Conservation (phyloP, 2,888 invertebrate species). For the Scaptomyza reducta region DNA sequence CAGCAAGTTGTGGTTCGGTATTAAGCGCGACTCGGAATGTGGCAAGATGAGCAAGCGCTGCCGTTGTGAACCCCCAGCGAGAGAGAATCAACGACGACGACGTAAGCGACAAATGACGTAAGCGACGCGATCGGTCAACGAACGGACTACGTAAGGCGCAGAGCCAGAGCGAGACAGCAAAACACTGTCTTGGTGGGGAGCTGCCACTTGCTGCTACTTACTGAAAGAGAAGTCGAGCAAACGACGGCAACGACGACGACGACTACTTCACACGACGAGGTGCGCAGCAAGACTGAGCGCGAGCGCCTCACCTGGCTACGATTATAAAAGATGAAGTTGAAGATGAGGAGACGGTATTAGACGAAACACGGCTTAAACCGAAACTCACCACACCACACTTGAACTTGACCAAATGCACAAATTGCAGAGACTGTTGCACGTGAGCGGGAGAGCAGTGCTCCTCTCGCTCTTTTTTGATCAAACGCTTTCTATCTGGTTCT, state of each 20-base stretch:
- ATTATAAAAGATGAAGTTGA: constrained; percentile 57
- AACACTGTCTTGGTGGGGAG: constrained; percentile 1
- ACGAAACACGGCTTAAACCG: constrained; percentile 25
- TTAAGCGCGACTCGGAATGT: constrained; percentile 83
- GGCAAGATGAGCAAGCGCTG: constrained; percentile 80
- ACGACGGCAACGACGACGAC: constrained; percentile 68
- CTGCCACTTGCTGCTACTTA: constrained; percentile 44
- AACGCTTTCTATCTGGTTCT: constrained; percentile 15
- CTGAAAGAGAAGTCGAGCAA: constrained; percentile 37
- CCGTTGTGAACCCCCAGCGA: constrained; percentile 64
- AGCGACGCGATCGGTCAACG: constrained; percentile 47
- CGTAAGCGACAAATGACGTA: constrained; percentile 64
- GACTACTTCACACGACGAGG: constrained; percentile 83
- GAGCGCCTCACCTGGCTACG: constrained; percentile 53
- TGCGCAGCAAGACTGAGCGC: constrained; percentile 84
- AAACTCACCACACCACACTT: constrained; percentile 70
- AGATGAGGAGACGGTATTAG: constrained; percentile 37
- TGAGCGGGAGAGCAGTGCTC: constrained; percentile 38
- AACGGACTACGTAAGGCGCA: constrained; percentile 59
- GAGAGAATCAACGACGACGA: constrained; percentile 34
- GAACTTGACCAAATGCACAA: constrained; percentile 81
- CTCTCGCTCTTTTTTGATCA: background rate
- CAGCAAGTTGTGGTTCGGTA: constrained; percentile 81
- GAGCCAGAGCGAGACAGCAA: constrained; percentile 45
- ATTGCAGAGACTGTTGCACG: constrained; percentile 72